Evolutionary conservation across 2,113 vertebrate genomes (phyloP).

Genomic region (Psophia crepitans): DNA sequence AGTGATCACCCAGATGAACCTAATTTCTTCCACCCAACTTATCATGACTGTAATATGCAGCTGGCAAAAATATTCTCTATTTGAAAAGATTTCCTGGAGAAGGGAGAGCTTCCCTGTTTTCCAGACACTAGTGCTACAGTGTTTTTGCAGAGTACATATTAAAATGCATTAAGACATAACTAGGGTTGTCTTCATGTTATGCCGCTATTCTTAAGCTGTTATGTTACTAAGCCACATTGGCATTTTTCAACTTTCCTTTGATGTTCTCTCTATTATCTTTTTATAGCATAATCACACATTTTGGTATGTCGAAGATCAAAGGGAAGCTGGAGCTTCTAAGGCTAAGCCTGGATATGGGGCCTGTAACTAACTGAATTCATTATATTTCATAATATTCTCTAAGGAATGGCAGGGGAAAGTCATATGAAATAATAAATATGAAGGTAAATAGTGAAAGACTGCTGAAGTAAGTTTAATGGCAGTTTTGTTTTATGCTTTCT

Average conservation of each 20-base stretch:
- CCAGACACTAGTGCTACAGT: not conserved
- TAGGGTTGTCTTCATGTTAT: conserved; percentile 69
- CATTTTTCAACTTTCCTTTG: conserved; percentile 60
- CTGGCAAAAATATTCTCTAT: not conserved
- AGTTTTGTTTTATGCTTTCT: conserved; percentile 41
- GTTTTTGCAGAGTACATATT: conserved; percentile 48
- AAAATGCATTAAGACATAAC: conserved; percentile 71
- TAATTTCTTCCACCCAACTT: not conserved
- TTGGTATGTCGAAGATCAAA: conserved; percentile 71
- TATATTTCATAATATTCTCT: conserved; percentile 74
- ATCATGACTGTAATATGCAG: not conserved
- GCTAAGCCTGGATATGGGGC: conserved; percentile 60
- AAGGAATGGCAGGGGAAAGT: conserved; percentile 59
- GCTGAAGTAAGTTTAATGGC: conserved; percentile 58
- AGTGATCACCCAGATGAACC: not conserved
- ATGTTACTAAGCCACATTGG: conserved; percentile 65
- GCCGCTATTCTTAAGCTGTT: conserved; percentile 69
- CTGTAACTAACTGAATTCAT: conserved; percentile 75
- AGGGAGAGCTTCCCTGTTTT: not conserved
- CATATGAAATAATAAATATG: conserved; percentile 70
- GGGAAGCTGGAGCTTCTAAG: conserved; percentile 70
- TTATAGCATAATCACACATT: conserved; percentile 73
- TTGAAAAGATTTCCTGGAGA: not conserved
- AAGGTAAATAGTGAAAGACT: conserved; percentile 68
- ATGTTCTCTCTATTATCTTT: conserved; percentile 71